Conservation (phyloP, 1,140 invertebrate genomes). For the Pteromalus puparum region DNA sequence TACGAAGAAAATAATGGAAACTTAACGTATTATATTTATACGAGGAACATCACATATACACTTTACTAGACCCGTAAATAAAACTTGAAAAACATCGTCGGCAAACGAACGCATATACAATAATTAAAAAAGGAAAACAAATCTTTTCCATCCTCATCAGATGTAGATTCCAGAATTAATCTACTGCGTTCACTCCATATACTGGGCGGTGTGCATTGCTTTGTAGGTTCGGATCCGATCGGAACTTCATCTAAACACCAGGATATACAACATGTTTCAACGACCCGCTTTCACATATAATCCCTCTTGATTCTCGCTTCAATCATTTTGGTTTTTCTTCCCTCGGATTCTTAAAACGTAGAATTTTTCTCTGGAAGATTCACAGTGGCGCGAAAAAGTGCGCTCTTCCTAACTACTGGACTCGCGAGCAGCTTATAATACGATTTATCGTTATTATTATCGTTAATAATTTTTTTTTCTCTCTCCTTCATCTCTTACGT, state of each 20-base stretch:
- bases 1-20: neutral
- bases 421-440: neutral
- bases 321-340: neutral
- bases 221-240: slow-evolving; percentile 26
- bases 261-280: neutral
- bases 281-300: neutral
- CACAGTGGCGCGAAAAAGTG: neutral
- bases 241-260: slow-evolving; percentile 18
- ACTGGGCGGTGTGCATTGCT: slow-evolving; percentile 44
- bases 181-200: slow-evolving; percentile 9
- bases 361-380: neutral
- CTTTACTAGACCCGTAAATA: neutral
- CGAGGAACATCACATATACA: neutral
- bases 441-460: neutral
- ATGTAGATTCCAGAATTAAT: neutral
- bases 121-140: neutral
- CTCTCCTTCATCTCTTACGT: neutral
- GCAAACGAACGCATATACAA: neutral
- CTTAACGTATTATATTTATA: neutral
- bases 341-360: neutral
- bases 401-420: slow-evolving; percentile 5
- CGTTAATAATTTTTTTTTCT: neutral
- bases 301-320: neutral
- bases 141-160: neutral
- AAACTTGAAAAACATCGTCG: neutral